Percentiles rank a stretch among this genome's conserved stretches.
Evolutionary conservation across 2,113 vertebrate species (phyloP).

Genomic region (Arvicanthis niloticus): DNA sequence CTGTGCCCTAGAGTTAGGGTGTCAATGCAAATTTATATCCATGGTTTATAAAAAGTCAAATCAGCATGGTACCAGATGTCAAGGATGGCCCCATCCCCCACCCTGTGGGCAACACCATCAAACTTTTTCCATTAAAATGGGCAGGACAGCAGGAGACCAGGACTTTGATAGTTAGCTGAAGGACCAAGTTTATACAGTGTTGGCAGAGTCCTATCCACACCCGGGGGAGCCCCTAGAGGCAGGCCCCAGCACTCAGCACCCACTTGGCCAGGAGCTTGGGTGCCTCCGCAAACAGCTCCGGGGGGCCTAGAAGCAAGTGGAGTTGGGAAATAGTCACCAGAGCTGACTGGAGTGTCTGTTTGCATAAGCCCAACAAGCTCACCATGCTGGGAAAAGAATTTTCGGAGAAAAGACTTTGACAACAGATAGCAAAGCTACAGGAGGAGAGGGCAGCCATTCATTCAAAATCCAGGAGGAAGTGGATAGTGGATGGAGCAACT

Average conservation of each 20-base stretch:
- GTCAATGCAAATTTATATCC: neutral
- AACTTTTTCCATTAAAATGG: neutral
- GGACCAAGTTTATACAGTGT: neutral
- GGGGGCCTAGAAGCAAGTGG: neutral
- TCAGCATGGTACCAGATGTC: neutral
- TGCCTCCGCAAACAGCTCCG: neutral
- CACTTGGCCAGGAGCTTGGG: slow-evolving; percentile 25
- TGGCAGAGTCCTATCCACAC: neutral
- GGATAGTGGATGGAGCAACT: neutral
- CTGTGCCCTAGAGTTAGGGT: neutral
- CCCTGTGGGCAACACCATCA: neutral
- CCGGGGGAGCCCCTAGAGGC: neutral
- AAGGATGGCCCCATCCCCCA: neutral
- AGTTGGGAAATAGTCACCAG: slow-evolving; percentile 51
- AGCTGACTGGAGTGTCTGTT: neutral
- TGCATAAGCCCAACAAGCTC: neutral
- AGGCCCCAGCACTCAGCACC: slow-evolving; percentile 35
- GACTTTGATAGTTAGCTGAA: neutral
- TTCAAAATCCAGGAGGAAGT: neutral
- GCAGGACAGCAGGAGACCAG: neutral
- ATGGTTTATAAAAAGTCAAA: slow-evolving; percentile 14
- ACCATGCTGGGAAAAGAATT: neutral
- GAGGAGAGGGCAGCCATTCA: neutral
- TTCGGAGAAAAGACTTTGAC: neutral
- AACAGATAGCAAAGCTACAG: neutral